These are phyloP conservation scores for Corvus moneduloides DNA, from an alignment of 2,113 vertebrate species.

Conservation along the genomic window DNA sequence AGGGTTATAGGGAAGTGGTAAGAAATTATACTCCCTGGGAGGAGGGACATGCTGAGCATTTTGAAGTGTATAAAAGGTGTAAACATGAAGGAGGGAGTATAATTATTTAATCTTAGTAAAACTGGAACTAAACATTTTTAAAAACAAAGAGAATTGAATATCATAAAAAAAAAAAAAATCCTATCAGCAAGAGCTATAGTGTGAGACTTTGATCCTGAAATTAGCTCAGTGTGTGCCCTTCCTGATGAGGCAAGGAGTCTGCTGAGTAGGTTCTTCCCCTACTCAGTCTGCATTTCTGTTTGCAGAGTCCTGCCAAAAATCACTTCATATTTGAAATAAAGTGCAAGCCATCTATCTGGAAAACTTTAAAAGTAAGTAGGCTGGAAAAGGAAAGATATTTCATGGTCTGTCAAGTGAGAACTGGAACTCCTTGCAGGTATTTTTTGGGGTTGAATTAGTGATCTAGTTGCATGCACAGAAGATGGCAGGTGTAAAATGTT, in stretches of 20 bases:
- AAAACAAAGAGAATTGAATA: neutral
- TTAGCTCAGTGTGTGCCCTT: neutral
- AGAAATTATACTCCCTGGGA: constrained; percentile 5
- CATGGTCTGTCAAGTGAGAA: neutral
- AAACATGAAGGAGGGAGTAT: neutral
- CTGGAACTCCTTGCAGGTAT: neutral
- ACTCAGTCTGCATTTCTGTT: neutral
- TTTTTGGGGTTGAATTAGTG: neutral
- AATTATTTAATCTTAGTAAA: constrained; percentile 22
- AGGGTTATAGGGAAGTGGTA: neutral
- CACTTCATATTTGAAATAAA: neutral
- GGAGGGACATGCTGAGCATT: constrained; percentile 28
- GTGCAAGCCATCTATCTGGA: neutral
- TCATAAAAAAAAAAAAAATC: neutral
- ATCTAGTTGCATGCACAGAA: neutral
- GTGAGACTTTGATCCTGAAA: constrained; percentile 41
- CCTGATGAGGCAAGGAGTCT: neutral
- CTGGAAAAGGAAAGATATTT: neutral
- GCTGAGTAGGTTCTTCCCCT: neutral
- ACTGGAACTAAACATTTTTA: neutral
- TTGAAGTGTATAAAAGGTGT: constrained; percentile 29
- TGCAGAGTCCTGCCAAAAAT: neutral
- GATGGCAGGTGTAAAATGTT: neutral
- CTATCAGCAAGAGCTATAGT: neutral
- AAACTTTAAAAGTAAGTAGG: neutral